Evolutionary conservation across 2,113 vertebrate species (phyloP).

Genomic region (Madoqua kirkii): DNA sequence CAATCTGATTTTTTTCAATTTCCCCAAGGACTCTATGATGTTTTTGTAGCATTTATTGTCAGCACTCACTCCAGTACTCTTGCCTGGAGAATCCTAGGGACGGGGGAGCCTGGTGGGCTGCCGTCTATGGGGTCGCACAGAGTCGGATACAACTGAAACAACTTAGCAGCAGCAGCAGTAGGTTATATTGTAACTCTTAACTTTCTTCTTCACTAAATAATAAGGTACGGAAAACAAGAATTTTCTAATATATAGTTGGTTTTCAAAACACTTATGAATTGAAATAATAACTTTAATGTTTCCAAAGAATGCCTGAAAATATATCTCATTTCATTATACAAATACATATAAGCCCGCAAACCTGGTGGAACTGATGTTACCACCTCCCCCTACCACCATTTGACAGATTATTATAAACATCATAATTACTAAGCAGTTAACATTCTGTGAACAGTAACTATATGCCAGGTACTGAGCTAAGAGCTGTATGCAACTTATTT

Average conservation of each 20-base stretch:
- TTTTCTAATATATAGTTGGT: not conserved
- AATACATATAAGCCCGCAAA: not conserved
- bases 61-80: not conserved
- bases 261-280: constrained; percentile 1
- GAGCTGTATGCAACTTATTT: not conserved
- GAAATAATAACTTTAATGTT: constrained; percentile 15
- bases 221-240: not conserved
- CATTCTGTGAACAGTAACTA: constrained; percentile 12
- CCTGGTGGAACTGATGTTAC: not conserved
- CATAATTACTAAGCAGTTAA: not conserved
- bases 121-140: too few species aligned
- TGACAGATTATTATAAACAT: constrained; percentile 1
- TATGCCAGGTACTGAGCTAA: not conserved
- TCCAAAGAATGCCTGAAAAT: not conserved
- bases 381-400: not conserved
- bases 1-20: not conserved
- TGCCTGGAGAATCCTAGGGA: too few species aligned
- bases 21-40: not conserved
- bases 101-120: too few species aligned
- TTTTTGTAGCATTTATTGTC: not conserved
- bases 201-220: not conserved
- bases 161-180: not conserved
- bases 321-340: not conserved
- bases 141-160: too few species aligned
- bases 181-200: not conserved